Conservation (phyloP, 1,140 invertebrate species). For the Drosophila tristis region DNA sequence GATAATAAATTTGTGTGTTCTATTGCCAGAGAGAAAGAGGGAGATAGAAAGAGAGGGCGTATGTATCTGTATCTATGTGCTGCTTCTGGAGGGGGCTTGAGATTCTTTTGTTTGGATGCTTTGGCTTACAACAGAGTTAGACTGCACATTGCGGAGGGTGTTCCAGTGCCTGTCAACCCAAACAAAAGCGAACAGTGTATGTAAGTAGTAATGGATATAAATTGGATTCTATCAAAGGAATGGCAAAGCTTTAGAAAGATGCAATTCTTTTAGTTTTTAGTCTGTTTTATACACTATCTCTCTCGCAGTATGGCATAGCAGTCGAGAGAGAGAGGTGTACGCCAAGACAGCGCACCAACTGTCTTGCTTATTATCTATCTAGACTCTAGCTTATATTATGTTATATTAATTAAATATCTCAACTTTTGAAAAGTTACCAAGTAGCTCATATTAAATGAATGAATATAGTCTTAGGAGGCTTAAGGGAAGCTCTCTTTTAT, state of each 20-base stretch:
- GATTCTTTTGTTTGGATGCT: slow-evolving; percentile 10
- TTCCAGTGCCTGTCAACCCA: slow-evolving; percentile 12
- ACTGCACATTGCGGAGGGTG: slow-evolving; percentile 5
- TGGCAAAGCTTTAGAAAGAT: neutral
- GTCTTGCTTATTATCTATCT: too few relatives aligned
- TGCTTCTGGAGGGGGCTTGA: slow-evolving; percentile 8
- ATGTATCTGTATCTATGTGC: slow-evolving; percentile 44
- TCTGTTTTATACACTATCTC: too few relatives aligned
- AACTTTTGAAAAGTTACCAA: too few relatives aligned
- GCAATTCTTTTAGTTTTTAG: neutral
- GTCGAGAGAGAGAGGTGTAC: too few relatives aligned
- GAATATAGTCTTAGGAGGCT: too few relatives aligned
- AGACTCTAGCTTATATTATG: too few relatives aligned
- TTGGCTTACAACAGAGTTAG: slow-evolving; percentile 15
- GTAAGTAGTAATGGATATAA: slow-evolving; percentile 7
- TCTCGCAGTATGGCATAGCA: too few relatives aligned
- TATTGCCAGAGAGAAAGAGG: slow-evolving; percentile 16
- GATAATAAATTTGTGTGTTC: slow-evolving; percentile 62
- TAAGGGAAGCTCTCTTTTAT: too few relatives aligned
- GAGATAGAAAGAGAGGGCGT: slow-evolving; percentile 7
- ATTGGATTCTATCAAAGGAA: slow-evolving; percentile 8
- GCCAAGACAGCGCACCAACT: too few relatives aligned
- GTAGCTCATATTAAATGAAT: neutral
- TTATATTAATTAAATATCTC: too few relatives aligned
- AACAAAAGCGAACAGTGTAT: neutral